Base-by-base conservation (phyloP, 1,140 invertebrate genomes). In the Achroia grisella region DNA sequence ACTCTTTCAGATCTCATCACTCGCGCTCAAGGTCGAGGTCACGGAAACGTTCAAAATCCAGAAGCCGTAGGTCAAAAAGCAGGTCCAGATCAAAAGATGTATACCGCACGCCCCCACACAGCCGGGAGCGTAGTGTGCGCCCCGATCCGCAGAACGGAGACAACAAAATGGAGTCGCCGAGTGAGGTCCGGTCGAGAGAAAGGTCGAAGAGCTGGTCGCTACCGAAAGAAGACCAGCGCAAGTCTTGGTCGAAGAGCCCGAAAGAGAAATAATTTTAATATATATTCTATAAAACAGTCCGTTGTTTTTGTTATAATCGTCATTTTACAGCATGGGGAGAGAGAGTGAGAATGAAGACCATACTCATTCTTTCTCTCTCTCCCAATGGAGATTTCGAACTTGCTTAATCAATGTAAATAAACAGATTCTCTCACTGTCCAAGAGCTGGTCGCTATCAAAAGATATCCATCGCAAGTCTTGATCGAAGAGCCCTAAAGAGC, bases 171-270 rank as follows among this genome's bases (percentile, higher is more conserved):
- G 10, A 11, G 2, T 31, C 9, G 30, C 30, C 10, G 2, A 31
- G 10, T 31, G 8, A 31, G 3, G 30, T 31, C 2, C 23, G 29
- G 17, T 33, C 33, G 6, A 31, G 47, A 23, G 34, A 41, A 15
- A 28, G 72, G 4, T 75, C 74, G 0, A 68, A 65, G 34, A 78
- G 72, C 33, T 76, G 75, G 75, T 76, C 72, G 0, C 32, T 71
- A 17, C 70, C 67, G 4, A 69, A 67, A 33, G 66, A 73, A 8
- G 56, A 37, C 8, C 53, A 61, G 4, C 45, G 57, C 6, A 71
- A 66, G 37, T 65, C 67, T 4, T 82, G 76, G 76, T 78, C 74
- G 1, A 71, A 62, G 33, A 77, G 65, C 39, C 75, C 71, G 1
- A 55, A 72, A 32, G 48, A 67, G 6, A 34, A 52, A 12, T 29